phyloP scores from a whole-genome alignment of 2,888 invertebrate genomes.

The Andrena flavipes region DNA sequence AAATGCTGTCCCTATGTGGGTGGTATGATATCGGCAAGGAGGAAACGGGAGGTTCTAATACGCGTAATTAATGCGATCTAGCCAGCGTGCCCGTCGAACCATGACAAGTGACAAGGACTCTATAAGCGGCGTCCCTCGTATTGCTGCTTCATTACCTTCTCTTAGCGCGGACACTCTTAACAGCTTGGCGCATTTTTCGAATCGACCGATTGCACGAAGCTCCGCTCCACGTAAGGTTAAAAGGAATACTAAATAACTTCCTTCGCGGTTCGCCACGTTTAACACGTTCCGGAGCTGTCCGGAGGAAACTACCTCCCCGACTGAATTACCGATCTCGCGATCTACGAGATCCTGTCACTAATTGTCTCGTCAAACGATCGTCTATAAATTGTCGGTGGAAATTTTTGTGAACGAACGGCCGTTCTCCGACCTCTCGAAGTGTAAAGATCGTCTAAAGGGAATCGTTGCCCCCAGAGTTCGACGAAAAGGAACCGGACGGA shows the following conservation, averaged over 20 bases:
- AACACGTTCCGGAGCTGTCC: too few relatives aligned
- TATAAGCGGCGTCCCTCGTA: conserved; percentile 71
- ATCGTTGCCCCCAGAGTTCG: conserved; percentile 22
- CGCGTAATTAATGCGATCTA: conserved; percentile 80
- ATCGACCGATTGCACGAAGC: conserved; percentile 39
- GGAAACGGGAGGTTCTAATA: conserved; percentile 69
- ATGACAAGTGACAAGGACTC: conserved; percentile 70
- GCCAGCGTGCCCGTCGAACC: conserved; percentile 64
- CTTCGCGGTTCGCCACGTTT: neutral
- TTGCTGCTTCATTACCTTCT: conserved; percentile 75
- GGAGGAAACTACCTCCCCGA: too few relatives aligned
- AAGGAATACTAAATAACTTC: conserved; percentile 2
- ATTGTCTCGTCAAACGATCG: too few relatives aligned
- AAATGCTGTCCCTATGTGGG: conserved; percentile 60
- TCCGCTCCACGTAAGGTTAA: conserved; percentile 67
- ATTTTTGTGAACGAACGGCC: neutral
- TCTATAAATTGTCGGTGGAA: neutral
- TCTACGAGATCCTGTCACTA: too few relatives aligned
- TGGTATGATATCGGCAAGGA: conserved; percentile 54
- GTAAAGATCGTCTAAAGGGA: neutral
- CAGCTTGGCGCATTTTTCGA: conserved; percentile 38
- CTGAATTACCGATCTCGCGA: too few relatives aligned
- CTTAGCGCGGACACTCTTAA: conserved; percentile 31
- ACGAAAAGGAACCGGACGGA: conserved; percentile 64
- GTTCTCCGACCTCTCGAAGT: neutral